These are phyloP conservation scores for Chymomyza amoena DNA, from an alignment of 2,888 invertebrate species.

Conservation along the genomic window DNA sequence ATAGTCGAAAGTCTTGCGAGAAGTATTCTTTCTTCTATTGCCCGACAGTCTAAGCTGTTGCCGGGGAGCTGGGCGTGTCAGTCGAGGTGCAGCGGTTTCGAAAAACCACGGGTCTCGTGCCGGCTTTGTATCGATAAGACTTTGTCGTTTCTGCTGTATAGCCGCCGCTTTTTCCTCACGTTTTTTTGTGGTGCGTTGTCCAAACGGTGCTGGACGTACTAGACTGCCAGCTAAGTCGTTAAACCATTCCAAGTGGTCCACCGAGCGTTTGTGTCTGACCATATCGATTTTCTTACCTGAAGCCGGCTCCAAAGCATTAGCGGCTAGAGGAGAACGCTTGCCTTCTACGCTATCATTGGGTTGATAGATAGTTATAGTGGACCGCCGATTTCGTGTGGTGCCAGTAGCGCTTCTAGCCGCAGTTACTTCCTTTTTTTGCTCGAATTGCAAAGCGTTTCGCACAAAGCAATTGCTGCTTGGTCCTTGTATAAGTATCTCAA, in stretches of 20 bases:
- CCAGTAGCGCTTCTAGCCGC: slow-evolving; percentile 11
- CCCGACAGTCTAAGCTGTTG: slow-evolving; percentile 8
- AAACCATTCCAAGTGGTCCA: slow-evolving; percentile 74
- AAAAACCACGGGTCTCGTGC: slow-evolving; percentile 54
- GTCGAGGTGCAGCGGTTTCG: slow-evolving; percentile 37
- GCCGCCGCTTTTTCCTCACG: slow-evolving; percentile 8
- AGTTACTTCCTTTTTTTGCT: slow-evolving; percentile 55
- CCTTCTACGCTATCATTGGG: slow-evolving; percentile 42
- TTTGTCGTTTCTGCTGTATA: slow-evolving; percentile 33
- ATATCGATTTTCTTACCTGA: slow-evolving; percentile 21
- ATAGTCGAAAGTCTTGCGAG: slow-evolving; percentile 23
- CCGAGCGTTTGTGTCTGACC: slow-evolving; percentile 62
- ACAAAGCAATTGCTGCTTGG: slow-evolving; percentile 75
- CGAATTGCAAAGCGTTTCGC: slow-evolving; percentile 74
- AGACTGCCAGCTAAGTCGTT: slow-evolving; percentile 68
- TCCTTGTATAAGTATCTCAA: slow-evolving; percentile 77
- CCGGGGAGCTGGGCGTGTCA: slow-evolving; percentile 56
- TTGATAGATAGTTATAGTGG: slow-evolving; percentile 75
- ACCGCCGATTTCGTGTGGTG: slow-evolving; percentile 63
- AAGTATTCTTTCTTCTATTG: neutral
- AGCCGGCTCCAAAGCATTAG: slow-evolving; percentile 39
- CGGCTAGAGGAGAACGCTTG: slow-evolving; percentile 12
- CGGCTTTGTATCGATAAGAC: neutral
- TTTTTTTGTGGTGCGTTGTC: slow-evolving; percentile 30
- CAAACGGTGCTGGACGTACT: slow-evolving; percentile 73